Conservation (phyloP, 2,113 vertebrate genomes). For the Galbula dea region DNA sequence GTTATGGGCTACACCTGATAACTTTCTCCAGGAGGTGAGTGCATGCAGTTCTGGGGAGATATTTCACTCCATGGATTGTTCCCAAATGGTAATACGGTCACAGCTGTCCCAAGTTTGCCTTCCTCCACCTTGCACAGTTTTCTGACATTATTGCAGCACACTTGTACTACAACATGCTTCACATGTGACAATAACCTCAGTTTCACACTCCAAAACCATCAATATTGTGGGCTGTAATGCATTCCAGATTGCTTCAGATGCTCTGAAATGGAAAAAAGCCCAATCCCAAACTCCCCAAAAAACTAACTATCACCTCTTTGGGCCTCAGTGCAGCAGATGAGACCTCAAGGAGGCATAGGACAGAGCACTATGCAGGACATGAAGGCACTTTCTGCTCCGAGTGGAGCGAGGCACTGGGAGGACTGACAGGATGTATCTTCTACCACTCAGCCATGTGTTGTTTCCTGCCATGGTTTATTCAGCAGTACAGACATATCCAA, state of each 20-base stretch:
- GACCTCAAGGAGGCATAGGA: rapidly evolving
- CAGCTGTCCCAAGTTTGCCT: background rate
- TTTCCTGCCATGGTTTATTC: background rate
- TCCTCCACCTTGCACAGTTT: background rate
- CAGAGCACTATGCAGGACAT: background rate
- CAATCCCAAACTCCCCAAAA: background rate
- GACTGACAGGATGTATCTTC: background rate
- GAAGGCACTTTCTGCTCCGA: background rate
- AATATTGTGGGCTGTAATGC: background rate
- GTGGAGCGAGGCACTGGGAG: background rate
- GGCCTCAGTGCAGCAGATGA: background rate
- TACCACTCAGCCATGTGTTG: rapidly evolving
- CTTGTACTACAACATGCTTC: background rate
- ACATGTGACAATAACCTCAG: background rate
- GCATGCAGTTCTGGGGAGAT: background rate
- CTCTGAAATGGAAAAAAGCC: background rate
- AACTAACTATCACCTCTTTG: background rate
- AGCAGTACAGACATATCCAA: background rate
- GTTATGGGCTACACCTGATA: background rate
- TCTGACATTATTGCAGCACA: background rate
- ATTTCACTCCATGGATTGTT: background rate
- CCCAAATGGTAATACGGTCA: background rate
- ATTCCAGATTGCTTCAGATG: background rate
- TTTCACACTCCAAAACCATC: background rate
- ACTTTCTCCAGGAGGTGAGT: background rate